Percentiles rank a stretch among this genome's conserved stretches.
Conservation (phyloP, 2,797 vertebrate genomes). For the Oceanodroma leucorhoa region DNA sequence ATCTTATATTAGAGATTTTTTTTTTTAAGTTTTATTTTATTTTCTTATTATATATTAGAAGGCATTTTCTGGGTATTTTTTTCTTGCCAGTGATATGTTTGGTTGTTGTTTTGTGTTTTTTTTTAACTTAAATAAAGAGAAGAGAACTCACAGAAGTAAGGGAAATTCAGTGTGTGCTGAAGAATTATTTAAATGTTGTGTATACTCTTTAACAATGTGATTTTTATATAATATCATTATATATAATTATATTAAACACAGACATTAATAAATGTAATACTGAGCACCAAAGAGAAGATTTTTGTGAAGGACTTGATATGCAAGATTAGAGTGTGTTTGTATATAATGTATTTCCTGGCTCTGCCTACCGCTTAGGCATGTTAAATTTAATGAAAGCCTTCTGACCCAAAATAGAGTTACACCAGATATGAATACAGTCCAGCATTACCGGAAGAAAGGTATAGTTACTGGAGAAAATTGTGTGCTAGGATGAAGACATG, state of each 20-base stretch:
- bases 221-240: neutral
- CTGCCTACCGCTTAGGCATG: neutral
- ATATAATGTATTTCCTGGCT: neutral
- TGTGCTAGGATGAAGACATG: neutral
- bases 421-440: neutral
- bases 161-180: neutral
- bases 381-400: neutral
- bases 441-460: neutral
- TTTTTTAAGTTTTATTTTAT: neutral
- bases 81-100: neutral
- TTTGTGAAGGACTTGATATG: neutral
- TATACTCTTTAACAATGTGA: neutral
- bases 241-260: neutral
- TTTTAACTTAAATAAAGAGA: neutral
- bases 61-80: fast-evolving
- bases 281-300: neutral
- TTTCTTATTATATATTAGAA: neutral
- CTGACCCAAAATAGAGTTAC: neutral
- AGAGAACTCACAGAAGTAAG: neutral
- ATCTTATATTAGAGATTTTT: neutral
- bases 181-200: neutral
- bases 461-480: neutral
- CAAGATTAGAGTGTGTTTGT: neutral
- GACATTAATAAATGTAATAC: neutral
- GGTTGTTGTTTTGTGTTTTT: neutral